Evolutionary conservation across 2,888 invertebrate genomes (phyloP), one percentile per base, ranked within the genome.

Genomic region (Polydrusus cervinus): DNA sequence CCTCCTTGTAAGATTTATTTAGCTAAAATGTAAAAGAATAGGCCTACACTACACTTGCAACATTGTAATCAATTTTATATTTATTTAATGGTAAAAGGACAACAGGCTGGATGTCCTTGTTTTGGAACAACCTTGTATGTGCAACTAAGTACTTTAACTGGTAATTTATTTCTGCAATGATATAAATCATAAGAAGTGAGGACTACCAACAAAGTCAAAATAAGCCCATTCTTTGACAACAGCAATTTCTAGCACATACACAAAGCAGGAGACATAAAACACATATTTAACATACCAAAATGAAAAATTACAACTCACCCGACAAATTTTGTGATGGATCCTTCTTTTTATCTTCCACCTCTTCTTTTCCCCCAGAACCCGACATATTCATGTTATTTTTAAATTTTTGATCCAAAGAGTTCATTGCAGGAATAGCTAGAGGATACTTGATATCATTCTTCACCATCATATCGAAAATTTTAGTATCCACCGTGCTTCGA

Each of bases 381-480:
- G 79, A 68, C 67, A 82, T 74, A 74, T 77, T 81, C 80, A 84
- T 80, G 71, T 84, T 84, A 78, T 85, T 86, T 34, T 86, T 79
- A 25, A 86, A 82, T 78, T 87, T 87, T 25, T 82, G 80, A 61
- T 86, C 86, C 78, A 86, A 80, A 53, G 82, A 82, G 69, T 84
- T 83, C 72, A 87, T 86, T 61, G 85, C 84, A 3, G 85, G 83
- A 13, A 87, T 78, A 5, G 83, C 78, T 38, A 86, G 68, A 0
- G 86, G 85, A 78, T 86, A 87, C 75, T 87, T 86, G 14, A 80
- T 70, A 74, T 82, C 82, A 62, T 84, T 84, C 75, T 85, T 85
- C 16, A 82, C 73, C 76, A 84, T 81, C 78, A 84, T 81, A 71
- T 87, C 86, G 71, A 84, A 85, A 64, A 87, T 82, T 80, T 87